A percentile compares a stretch with the other conserved stretches of the same genome.
These are phyloP conservation scores for Melitaea cinxia DNA, from an alignment of 1,140 invertebrate species.

Conservation along the genomic window DNA sequence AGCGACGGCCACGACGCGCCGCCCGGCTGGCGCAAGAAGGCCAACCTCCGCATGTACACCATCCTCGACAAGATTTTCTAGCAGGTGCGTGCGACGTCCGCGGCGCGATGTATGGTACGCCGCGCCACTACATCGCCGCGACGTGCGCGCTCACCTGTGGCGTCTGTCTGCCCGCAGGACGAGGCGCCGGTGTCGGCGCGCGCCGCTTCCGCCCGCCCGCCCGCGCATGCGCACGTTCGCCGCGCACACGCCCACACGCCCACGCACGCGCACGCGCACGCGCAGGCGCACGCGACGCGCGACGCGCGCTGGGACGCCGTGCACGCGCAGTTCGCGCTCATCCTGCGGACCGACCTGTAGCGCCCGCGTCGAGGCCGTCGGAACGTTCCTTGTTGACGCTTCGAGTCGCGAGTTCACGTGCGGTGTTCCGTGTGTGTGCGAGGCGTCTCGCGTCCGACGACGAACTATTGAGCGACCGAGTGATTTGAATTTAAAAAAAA, in stretches of 20 bases:
- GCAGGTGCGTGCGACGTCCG: conserved; percentile 47
- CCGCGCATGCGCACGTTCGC: conserved; percentile 1
- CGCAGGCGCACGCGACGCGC: conserved; percentile 22
- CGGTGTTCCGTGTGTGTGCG: too few species aligned
- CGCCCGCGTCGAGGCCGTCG: not conserved
- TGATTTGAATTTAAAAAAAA: too few species aligned
- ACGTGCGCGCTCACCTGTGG: conserved; percentile 24
- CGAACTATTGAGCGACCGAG: not conserved
- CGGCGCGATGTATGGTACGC: too few species aligned
- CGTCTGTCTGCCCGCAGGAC: conserved; percentile 11
- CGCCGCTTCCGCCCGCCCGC: conserved; percentile 19
- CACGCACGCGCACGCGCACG: conserved; percentile 3
- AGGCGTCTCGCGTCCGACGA: too few species aligned
- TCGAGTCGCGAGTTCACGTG: too few species aligned
- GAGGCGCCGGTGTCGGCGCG: conserved; percentile 21
- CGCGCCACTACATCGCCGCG: conserved; percentile 12
- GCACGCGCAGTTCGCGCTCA: conserved; percentile 60
- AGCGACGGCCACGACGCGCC: conserved; percentile 44
- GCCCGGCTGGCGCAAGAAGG: conserved; percentile 65
- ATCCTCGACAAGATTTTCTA: conserved; percentile 78
- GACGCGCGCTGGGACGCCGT: conserved; percentile 61
- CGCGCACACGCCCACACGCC: conserved; percentile 11
- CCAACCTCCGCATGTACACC: conserved; percentile 73
- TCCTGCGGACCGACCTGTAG: conserved; percentile 58
- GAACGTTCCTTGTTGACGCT: not conserved